These are phyloP conservation scores for Drosophila mimetica DNA, from an alignment of 2,888 invertebrate species.

Conservation along the genomic window DNA sequence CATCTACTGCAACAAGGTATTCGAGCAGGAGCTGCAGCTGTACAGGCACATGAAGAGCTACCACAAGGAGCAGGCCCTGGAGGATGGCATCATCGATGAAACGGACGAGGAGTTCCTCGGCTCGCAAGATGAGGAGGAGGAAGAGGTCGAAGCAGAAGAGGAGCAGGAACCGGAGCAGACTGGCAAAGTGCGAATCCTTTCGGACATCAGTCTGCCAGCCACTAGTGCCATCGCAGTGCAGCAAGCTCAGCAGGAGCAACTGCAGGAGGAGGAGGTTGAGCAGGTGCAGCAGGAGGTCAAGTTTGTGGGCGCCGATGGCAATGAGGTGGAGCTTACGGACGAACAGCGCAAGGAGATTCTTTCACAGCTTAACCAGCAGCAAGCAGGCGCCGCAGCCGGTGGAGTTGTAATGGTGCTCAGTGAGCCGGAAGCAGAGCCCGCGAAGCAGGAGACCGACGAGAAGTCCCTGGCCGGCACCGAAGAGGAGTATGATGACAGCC, in stretches of 20 bases:
- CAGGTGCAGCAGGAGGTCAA: constrained; percentile 83
- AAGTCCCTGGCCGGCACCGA: constrained; percentile 67
- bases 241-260: constrained; percentile 83
- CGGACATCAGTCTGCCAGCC: constrained; percentile 83
- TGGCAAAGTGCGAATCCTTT: constrained; percentile 86
- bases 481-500: constrained; percentile 77
- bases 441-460: constrained; percentile 57
- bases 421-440: constrained; percentile 67
- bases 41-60: constrained; percentile 89
- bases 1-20: constrained; percentile 90
- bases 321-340: constrained; percentile 83
- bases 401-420: constrained; percentile 84
- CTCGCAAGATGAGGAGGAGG: constrained; percentile 73
- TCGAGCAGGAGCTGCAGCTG: constrained; percentile 88
- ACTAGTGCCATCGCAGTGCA: constrained; percentile 75
- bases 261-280: constrained; percentile 53
- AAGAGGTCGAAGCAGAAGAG: constrained; percentile 63
- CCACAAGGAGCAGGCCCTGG: constrained; percentile 88
- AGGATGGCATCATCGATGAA: constrained; percentile 88
- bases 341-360: constrained; percentile 84
- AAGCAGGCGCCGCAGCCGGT: constrained; percentile 81
- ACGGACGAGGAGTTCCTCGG: constrained; percentile 85
- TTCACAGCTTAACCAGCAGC: constrained; percentile 83
- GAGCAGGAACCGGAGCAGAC: constrained; percentile 63
- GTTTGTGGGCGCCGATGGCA: constrained; percentile 85